phyloP scores from a whole-genome alignment of 2,113 vertebrate species.

The Heterotilapia buettikoferi region DNA sequence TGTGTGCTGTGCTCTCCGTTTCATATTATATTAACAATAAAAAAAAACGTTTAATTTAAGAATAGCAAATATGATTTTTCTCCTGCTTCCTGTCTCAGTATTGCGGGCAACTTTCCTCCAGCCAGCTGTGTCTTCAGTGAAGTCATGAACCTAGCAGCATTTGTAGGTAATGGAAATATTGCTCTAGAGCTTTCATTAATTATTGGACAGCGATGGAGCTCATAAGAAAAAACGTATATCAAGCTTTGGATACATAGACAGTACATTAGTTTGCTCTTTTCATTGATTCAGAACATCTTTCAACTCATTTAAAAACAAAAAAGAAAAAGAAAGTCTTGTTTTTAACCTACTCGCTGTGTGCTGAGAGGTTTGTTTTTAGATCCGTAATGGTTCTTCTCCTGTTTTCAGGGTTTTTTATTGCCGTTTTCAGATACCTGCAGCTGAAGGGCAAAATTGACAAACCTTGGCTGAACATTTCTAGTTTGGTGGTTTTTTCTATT shows the following conservation, averaged over 20 bases:
- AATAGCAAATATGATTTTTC: background rate
- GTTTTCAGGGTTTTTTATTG: conserved; percentile 78
- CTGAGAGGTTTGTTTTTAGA: background rate
- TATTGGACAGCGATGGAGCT: background rate
- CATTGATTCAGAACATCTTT: background rate
- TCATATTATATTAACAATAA: background rate
- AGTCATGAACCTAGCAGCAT: conserved; percentile 89
- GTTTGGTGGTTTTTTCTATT: conserved; percentile 74
- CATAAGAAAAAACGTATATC: background rate
- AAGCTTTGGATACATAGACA: background rate
- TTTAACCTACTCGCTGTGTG: background rate
- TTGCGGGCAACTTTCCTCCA: conserved; percentile 84
- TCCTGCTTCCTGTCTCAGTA: conserved; percentile 65
- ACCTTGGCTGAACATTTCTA: conserved; percentile 79
- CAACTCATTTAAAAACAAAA: background rate
- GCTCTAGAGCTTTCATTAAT: background rate
- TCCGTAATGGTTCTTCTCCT: background rate
- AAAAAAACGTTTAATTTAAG: background rate
- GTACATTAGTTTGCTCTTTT: background rate
- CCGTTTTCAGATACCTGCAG: conserved; percentile 85
- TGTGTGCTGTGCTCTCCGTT: conserved; percentile 6
- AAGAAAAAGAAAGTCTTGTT: background rate
- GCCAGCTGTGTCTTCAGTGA: conserved; percentile 91
- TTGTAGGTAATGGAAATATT: conserved; percentile 75
- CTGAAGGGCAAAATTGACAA: conserved; percentile 78